Base-by-base conservation (phyloP, 2,888 invertebrate species). In the Limnephilus auricula region DNA sequence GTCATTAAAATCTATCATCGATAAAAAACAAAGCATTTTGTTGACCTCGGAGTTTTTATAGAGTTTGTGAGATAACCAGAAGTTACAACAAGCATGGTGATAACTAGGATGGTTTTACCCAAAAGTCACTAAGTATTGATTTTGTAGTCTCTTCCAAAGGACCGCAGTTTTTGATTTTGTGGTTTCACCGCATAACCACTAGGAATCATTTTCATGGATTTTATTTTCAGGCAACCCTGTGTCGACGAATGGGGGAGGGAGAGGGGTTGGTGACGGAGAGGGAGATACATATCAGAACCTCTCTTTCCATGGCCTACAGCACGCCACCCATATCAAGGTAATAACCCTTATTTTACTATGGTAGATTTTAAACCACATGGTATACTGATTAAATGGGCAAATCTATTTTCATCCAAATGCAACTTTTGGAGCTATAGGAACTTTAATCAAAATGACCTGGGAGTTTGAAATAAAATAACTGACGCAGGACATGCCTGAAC, bases 291-390 rank as follows among this genome's bases (percentile, higher is more conserved):
- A 98, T 96, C 98, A 98, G 95, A 98, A 98, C 95, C 96, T 98
- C 94, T 98, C 98, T 93, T 98, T 98, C 96, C 98, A 98, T 95
- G 98, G 98, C 94, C 97, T 98, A 95, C 98, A 98, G 95, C 97
- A 97, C 94, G 97, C 98, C 94, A 98, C 97, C 94, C 91, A 89
- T 80, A 90, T 92, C 87, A 93, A 93, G 92, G 93, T 93, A 85
- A 13, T 2, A 45, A 85, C 30, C 12, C 79, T 79, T 31, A 79
- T 15, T 15, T 31, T 37, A 79, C 50, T 18, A 50, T 1, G 18
- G 6, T 50, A 18, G 18, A 18, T 50, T 50, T 18, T 2, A 15
- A 83, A 83, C 31, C 50, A 31, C 25, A 85, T 85, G 25, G 18
- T 34, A 25, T 89, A 34, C 10, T 12, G 34, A 79, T 45, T 45